These are phyloP conservation scores for Xestia ashworthii DNA, from an alignment of 2,888 invertebrate species.

Conservation along the genomic window DNA sequence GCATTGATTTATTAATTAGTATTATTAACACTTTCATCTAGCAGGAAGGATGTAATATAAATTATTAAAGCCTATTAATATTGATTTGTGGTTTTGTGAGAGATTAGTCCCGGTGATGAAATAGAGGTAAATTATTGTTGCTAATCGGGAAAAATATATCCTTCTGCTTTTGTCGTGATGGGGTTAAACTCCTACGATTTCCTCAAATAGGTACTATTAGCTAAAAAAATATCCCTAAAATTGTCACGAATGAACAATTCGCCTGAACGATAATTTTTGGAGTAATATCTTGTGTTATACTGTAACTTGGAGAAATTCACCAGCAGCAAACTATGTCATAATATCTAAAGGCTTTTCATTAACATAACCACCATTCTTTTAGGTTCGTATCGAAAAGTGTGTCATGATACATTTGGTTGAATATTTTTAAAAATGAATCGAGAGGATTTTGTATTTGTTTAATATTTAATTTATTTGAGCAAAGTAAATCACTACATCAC, in stretches of 20 bases:
- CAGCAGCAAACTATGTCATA: background rate
- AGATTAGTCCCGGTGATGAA: background rate
- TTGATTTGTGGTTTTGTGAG: background rate
- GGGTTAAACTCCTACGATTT: background rate
- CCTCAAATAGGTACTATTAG: background rate
- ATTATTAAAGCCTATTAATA: constrained; percentile 9
- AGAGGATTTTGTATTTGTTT: too few relatives aligned
- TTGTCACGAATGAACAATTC: background rate
- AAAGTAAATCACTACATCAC: too few relatives aligned
- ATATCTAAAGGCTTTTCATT: background rate
- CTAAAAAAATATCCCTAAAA: background rate
- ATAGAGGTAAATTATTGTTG: background rate
- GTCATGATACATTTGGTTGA: too few relatives aligned
- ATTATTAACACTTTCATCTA: constrained; percentile 51
- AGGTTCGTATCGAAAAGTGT: background rate
- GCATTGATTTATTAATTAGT: constrained; percentile 33
- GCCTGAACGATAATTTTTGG: background rate
- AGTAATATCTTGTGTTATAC: background rate
- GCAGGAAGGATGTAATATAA: constrained; percentile 11
- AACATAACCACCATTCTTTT: background rate
- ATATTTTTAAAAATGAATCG: too few relatives aligned
- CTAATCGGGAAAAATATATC: background rate
- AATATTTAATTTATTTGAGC: too few relatives aligned
- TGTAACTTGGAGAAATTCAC: background rate
- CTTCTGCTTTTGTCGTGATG: background rate